Percentiles rank a stretch among this genome's conserved stretches.
These are phyloP conservation scores for Lutjanus campechanus DNA, from an alignment of 2,797 vertebrate species.

Conservation along the genomic window DNA sequence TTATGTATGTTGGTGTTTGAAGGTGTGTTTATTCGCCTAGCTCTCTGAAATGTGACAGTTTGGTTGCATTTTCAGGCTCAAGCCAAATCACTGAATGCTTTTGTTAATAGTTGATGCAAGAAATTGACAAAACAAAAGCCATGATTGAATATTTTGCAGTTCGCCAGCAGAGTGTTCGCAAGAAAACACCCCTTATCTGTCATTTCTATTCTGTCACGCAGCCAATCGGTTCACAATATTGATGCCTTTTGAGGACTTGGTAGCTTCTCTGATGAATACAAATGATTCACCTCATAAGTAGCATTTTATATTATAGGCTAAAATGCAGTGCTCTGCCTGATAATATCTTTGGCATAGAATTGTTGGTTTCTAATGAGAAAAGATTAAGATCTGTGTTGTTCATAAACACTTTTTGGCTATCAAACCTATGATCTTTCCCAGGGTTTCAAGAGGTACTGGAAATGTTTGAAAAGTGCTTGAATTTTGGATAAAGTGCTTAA, in stretches of 20 bases:
- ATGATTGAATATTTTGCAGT: constrained; percentile 21
- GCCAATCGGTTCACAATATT: background rate
- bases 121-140: constrained; percentile 23
- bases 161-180: background rate
- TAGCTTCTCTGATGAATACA: constrained; percentile 38
- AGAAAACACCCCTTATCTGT: constrained; percentile 3
- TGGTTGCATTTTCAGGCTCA: constrained; percentile 3
- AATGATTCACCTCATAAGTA: constrained; percentile 36
- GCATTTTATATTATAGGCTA: constrained; percentile 2
- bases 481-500: too few species aligned
- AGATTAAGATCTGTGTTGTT: background rate
- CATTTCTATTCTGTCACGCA: constrained; percentile 42
- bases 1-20: background rate
- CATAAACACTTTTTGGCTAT: background rate
- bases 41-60: constrained; percentile 17
- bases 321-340: background rate
- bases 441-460: too few species aligned
- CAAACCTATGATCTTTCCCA: background rate
- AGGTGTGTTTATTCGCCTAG: constrained; percentile 13
- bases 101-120: constrained; percentile 16
- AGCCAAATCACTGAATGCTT: constrained; percentile 1
- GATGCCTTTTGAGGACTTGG: constrained; percentile 6
- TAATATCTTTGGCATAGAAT: background rate
- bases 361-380: background rate
- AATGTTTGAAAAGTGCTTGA: too few species aligned